Evolutionary conservation across 2,797 vertebrate species (phyloP).

Genomic region (Buphagus erythrorhynchus): DNA sequence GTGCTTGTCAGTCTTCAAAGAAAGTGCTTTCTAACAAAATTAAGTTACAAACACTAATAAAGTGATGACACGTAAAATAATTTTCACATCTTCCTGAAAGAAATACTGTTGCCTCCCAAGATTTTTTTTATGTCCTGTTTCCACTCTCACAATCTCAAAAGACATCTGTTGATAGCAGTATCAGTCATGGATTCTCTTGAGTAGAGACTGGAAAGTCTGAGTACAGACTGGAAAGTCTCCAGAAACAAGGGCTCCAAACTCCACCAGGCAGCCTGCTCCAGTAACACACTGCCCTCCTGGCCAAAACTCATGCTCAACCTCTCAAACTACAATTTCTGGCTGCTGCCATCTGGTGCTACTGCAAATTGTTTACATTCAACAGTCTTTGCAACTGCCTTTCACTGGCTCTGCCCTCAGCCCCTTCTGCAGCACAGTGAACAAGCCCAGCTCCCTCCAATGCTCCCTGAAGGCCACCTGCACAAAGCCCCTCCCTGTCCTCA

Average conservation of each 20-base stretch:
- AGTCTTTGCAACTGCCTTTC: neutral
- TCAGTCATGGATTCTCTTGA: neutral
- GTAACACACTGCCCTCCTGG: neutral
- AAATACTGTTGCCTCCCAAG: neutral
- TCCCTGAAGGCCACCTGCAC: neutral
- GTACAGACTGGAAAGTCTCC: neutral
- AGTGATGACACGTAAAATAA: neutral
- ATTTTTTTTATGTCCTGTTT: neutral
- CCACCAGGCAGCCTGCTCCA: neutral
- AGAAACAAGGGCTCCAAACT: neutral
- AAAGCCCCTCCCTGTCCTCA: neutral
- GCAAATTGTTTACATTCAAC: neutral
- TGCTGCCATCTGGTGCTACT: neutral
- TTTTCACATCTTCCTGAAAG: neutral
- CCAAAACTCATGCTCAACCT: neutral
- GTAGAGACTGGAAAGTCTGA: neutral
- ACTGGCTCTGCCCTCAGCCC: neutral
- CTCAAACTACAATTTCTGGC: neutral
- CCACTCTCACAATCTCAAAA: neutral
- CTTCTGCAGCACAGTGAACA: neutral
- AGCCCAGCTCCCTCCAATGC: neutral
- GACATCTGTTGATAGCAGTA: neutral
- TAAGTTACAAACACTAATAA: neutral
- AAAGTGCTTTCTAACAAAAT: neutral
- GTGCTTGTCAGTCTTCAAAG: neutral